Evolutionary conservation across 2,888 invertebrate species (phyloP), one percentile per base, ranked within the genome.

Genomic region (Pachydiplax longipennis): DNA sequence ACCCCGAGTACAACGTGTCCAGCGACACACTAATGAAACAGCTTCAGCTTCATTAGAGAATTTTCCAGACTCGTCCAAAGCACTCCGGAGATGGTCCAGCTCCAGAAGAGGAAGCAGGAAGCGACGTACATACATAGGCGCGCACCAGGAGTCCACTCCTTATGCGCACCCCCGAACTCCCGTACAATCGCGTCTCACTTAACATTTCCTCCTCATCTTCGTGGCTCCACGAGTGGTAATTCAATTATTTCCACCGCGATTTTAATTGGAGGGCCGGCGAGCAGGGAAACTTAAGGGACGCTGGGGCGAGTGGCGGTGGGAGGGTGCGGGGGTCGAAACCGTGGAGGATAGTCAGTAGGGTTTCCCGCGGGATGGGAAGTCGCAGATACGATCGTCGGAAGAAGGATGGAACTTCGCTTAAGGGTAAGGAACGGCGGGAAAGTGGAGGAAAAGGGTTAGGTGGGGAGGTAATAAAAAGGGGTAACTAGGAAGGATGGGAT

Each of bases 191-290:
- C 87, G 61, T 37, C 61, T 87, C 87, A 37, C 87, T 87, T 87
- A 87, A 65, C 87, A 61, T 87, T 87, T 87, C 61, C 58, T 87
- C 61, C 83, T 83, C 83, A 83, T 83, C 83, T 83, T 58, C 61
- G 87, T 61, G 87, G 87, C 61, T 87, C 87, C 65, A 37, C 37
- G 87, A 87, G 87, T 87, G 87, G 87, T 87, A 87, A 87, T 61
- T 87, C 87, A 87, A 87, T 87, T 87, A 87, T 87, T 87, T 87
- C 87, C 61, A 40, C 87, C 87, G 61, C 87, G 65, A 87, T 87
- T 87, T 87, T 87, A 87, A 87, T 87, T 87, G 87, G 87, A 87
- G 87, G 87, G 87, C 87, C 61, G 65, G 87, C 40, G 61, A 58
- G 83, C 25, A 48, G 18, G 73, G 73, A 31, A 65, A 65, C 65